phyloP scores from a whole-genome alignment of 2,888 invertebrate genomes.

The Heliconius ethilla region DNA sequence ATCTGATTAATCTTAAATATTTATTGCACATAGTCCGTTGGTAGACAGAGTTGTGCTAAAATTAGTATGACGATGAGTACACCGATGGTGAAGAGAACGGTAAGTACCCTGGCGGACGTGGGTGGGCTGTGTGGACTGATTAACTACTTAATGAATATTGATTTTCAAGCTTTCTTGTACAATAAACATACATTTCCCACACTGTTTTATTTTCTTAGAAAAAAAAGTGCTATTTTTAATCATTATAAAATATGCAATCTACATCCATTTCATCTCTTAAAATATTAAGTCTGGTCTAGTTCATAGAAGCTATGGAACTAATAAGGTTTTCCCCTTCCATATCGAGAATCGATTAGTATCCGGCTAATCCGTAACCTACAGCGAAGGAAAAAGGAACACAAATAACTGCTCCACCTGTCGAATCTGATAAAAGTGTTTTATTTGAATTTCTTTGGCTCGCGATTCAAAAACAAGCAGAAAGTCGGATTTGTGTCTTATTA shows the following conservation, averaged over 20 bases:
- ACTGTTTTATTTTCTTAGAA: background rate
- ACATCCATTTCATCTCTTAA: no score
- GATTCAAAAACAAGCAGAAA: slow-evolving; percentile 76
- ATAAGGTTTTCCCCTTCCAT: slow-evolving; percentile 66
- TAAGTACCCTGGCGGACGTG: slow-evolving; percentile 67
- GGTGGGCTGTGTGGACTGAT: slow-evolving; percentile 75
- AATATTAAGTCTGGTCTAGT: background rate
- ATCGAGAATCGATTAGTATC: slow-evolving; percentile 75
- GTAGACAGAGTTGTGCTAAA: slow-evolving; percentile 68
- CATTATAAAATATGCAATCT: no score
- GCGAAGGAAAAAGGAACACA: slow-evolving; percentile 74
- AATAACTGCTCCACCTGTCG: slow-evolving; percentile 77
- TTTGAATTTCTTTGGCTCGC: slow-evolving; percentile 79
- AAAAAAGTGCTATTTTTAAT: background rate
- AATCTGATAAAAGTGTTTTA: slow-evolving; percentile 81
- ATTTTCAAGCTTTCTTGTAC: slow-evolving; percentile 47
- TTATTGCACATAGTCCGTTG: slow-evolving; percentile 78
- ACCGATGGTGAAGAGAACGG: slow-evolving; percentile 77
- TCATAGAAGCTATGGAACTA: slow-evolving; percentile 51
- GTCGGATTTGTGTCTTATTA: slow-evolving; percentile 81
- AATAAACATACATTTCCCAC: slow-evolving; percentile 11
- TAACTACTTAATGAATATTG: slow-evolving; percentile 76
- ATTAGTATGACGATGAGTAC: slow-evolving; percentile 79
- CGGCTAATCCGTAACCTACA: slow-evolving; percentile 80
- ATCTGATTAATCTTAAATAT: slow-evolving; percentile 82